Conservation (phyloP, 2,797 vertebrate genomes). For the Siniperca undulata region DNA sequence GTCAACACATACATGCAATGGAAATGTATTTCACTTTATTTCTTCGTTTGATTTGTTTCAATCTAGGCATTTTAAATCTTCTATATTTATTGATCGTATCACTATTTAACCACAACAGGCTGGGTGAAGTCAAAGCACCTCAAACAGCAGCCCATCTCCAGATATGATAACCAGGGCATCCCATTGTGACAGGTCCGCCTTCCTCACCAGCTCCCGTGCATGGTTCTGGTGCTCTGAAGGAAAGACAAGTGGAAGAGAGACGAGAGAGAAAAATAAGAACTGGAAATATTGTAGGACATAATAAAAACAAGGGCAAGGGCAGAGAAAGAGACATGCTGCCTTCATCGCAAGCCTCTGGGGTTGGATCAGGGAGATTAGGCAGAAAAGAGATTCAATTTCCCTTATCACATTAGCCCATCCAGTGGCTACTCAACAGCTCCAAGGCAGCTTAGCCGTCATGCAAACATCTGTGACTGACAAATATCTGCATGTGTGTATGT, state of each 20-base stretch:
- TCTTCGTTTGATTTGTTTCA: neutral
- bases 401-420: conserved; percentile 73
- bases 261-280: neutral
- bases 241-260: neutral
- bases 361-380: conserved; percentile 73
- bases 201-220: conserved; percentile 90
- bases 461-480: conserved; percentile 74
- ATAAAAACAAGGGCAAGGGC: conserved; percentile 38
- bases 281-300: conserved; percentile 23
- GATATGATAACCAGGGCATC: conserved; percentile 92
- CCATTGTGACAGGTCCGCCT: conserved; percentile 90
- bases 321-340: conserved; percentile 47
- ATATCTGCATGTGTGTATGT: conserved; percentile 49
- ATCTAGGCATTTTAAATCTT: neutral
- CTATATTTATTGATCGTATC: neutral
- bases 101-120: neutral
- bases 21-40: neutral
- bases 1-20: neutral
- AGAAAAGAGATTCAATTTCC: conserved; percentile 74
- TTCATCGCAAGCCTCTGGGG: conserved; percentile 59
- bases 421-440: conserved; percentile 74
- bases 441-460: conserved; percentile 65
- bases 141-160: conserved; percentile 93
- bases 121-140: conserved; percentile 84
- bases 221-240: conserved; percentile 91